A percentile compares a stretch with the other conserved stretches of the same genome.
Evolutionary conservation across 2,797 vertebrate species (phyloP).

Genomic region (Threskiornis aethiopicus): DNA sequence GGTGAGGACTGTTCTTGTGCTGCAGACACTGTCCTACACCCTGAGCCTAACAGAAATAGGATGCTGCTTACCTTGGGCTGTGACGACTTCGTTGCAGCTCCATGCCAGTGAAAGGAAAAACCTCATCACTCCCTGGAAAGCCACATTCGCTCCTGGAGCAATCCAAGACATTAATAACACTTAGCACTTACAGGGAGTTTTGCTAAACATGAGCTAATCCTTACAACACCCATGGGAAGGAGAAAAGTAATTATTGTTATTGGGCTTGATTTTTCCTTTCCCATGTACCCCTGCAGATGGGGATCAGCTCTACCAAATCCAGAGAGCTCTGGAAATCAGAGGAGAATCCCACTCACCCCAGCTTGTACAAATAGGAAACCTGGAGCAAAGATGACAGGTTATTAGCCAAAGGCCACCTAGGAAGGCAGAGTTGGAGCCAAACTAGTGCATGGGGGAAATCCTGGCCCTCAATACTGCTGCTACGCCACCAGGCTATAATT

Average conservation of each 20-base stretch:
- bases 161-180: slow-evolving; percentile 6
- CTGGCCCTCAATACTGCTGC: neutral
- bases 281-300: neutral
- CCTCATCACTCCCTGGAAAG: slow-evolving; percentile 14
- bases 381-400: neutral
- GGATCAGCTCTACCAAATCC: neutral
- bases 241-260: slow-evolving; percentile 40
- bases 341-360: neutral
- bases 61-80: neutral
- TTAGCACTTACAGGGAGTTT: slow-evolving; percentile 21
- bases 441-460: fast-evolving
- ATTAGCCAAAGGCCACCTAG: slow-evolving; percentile 21
- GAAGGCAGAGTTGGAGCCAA: neutral
- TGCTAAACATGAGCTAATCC: slow-evolving; percentile 60
- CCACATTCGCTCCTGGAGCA: neutral
- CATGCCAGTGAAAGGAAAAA: slow-evolving; percentile 9
- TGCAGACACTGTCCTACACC: neutral
- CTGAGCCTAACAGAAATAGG: neutral
- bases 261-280: neutral
- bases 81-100: neutral
- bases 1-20: neutral
- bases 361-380: neutral
- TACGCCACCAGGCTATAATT: neutral
- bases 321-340: neutral
- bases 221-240: slow-evolving; percentile 38